Evolutionary conservation across 1,140 invertebrate species (phyloP).

Genomic region (Argopecten irradians): DNA sequence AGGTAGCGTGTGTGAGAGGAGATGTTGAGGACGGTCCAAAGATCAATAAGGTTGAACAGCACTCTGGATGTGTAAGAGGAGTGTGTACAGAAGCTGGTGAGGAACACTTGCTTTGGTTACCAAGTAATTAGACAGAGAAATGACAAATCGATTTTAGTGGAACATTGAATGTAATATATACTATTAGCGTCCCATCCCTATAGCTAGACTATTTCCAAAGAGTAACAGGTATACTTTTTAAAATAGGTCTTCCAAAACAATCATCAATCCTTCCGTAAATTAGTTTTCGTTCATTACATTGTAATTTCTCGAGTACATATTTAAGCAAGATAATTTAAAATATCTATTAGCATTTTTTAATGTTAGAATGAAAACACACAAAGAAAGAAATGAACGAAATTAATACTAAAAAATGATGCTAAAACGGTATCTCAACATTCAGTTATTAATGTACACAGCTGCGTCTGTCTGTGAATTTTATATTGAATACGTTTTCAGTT

Average conservation of each 20-base stretch:
- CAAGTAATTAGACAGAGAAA: neutral
- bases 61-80: neutral
- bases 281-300: neutral
- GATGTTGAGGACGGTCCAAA: neutral
- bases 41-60: neutral
- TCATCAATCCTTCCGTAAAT: neutral
- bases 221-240: neutral
- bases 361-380: no score
- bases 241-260: neutral
- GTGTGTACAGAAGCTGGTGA: neutral
- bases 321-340: no score
- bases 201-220: neutral
- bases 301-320: no score
- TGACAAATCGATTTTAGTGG: neutral
- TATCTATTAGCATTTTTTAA: no score
- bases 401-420: no score
- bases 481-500: no score
- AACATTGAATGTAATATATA: neutral
- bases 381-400: no score
- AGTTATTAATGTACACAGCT: no score
- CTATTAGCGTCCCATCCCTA: neutral
- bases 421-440: no score
- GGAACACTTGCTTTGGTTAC: neutral
- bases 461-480: no score
- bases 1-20: neutral